Evolutionary conservation across 2,888 invertebrate genomes (phyloP), one percentile per base, ranked within the genome.

Genomic region (Callosobruchus maculatus): DNA sequence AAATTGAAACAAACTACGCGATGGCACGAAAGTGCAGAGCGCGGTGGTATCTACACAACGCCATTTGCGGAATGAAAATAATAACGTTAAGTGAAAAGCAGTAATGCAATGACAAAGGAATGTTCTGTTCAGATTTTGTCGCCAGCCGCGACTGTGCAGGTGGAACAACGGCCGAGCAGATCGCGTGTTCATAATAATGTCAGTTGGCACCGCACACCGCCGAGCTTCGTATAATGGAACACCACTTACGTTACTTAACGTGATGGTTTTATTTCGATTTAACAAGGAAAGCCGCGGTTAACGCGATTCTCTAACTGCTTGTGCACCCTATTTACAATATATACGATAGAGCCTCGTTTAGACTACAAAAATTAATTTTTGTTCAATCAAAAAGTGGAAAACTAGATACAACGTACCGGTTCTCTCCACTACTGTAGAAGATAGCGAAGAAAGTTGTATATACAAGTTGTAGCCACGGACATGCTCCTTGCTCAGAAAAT

Each of bases 191-290:
- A 79, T 82, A 83, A 84, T 83, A 81, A 82, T 83, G 82, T 83
- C 84, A 81, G 81, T 82, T 80, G 81, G 49, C 49, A 49, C 81
- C 84, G 84, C 84, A 84, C 80, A 83, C 81, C 81, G 81, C 81
- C 81, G 81, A 80, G 81, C 84, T 85, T 85, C 49, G 18, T 49
- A 49, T 49, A 86, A 86, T 86, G 85, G 85, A 86, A 85, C 84
- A 83, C 85, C 85, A 85, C 85, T 85, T 84, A 84, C 84, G 84
- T 85, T 84, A 85, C 84, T 84, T 83, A 84, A 84, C 83, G 82
- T 84, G 84, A 84, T 84, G 84, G 84, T 85, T 84, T 85, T 84
- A 84, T 84, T 84, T 83, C 83, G 83, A 82, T 83, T 83, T 82
- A 83, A 83, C 83, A 79, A 80, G 82, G 76, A 82, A 82, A 81